Evolutionary conservation across 2,797 vertebrate species (phyloP), one percentile per base, ranked within the genome.

Genomic region (Takifugu ocellatus): DNA sequence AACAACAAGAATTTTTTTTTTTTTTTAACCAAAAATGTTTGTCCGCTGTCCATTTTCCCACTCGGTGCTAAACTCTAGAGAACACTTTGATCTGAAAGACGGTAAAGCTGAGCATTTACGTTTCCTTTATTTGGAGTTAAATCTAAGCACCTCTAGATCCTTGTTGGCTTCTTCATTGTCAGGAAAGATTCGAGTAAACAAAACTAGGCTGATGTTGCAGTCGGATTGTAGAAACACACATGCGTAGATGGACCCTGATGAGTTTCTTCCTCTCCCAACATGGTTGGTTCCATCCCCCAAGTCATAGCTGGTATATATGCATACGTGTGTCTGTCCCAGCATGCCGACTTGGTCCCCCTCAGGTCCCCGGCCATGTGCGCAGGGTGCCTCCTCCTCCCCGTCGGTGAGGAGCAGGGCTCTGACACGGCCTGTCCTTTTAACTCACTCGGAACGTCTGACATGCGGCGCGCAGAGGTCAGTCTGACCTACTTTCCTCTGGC

Each of bases 381-480:
- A 46, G 78, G 82, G 73, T 59, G 63, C 77, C 74, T 75, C 71
- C 66, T 83, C 72, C 66, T 83, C 66, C 77, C 81, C 81, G 67
- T 74, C 87, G 84, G 88, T 88, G 89, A 91, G 81, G 79, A 87
- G 78, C 85, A 51, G 73, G 72, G 60, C 80, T 86, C 82, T 84
- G 89, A 90, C 90, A 85, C 44, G 64, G 77, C 85, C 84, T 91
- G 90, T 91, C 88, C 86, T 84, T 89, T 91, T 79, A 74, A 86
- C 84, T 91, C 88, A 82, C 77, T 82, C 79, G 72, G 74, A 83
- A 83, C 66, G 62, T 80, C 84, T 89, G 89, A 91, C 86, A 88
- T 67, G 52, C 63, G 17, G 51, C 74, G 82, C 65, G 14, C 81
- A 82, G 87, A 88, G 89, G 89, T 91, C 85, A 87, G 80, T 72